These are phyloP conservation scores for Druceiella hillmani DNA, from an alignment of 2,888 invertebrate genomes.

Conservation along the genomic window DNA sequence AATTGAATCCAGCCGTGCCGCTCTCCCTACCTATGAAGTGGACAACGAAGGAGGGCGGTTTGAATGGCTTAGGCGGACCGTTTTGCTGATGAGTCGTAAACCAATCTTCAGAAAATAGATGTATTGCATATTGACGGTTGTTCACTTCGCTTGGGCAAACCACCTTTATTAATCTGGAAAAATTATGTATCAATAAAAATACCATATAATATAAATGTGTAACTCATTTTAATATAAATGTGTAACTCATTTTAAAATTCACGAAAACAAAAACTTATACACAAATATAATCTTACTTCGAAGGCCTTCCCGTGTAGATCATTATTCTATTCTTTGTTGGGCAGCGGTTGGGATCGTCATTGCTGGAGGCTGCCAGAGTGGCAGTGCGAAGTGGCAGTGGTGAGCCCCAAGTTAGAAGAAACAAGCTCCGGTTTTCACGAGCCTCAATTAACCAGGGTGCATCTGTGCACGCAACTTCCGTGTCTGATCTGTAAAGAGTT, in stretches of 20 bases:
- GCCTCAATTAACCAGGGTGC: constrained; percentile 77
- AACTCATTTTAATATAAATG: neutral
- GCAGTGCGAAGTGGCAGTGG: constrained; percentile 62
- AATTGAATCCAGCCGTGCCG: constrained; percentile 72
- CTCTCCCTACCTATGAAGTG: constrained; percentile 67
- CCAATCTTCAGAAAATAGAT: constrained; percentile 80
- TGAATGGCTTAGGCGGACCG: constrained; percentile 11
- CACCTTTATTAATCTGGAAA: constrained; percentile 50
- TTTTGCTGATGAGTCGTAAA: constrained; percentile 17
- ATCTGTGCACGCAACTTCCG: constrained; percentile 63
- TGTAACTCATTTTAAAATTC: neutral
- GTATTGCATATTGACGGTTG: constrained; percentile 61
- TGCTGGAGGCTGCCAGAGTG: constrained; percentile 52
- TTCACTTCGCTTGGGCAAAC: constrained; percentile 70
- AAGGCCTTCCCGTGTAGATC: constrained; percentile 65
- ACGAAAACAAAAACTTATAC: neutral
- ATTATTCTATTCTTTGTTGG: constrained; percentile 66
- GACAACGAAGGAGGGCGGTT: constrained; percentile 20
- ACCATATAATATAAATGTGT: neutral
- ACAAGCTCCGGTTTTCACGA: constrained; percentile 72
- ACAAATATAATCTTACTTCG: constrained; percentile 26
- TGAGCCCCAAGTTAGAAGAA: constrained; percentile 78
- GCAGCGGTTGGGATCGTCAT: constrained; percentile 56
- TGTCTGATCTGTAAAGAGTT: constrained; percentile 7
- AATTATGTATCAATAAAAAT: constrained; percentile 2